Evolutionary conservation across 2,888 invertebrate species (phyloP).

Genomic region (Dicranocentrus wangi): DNA sequence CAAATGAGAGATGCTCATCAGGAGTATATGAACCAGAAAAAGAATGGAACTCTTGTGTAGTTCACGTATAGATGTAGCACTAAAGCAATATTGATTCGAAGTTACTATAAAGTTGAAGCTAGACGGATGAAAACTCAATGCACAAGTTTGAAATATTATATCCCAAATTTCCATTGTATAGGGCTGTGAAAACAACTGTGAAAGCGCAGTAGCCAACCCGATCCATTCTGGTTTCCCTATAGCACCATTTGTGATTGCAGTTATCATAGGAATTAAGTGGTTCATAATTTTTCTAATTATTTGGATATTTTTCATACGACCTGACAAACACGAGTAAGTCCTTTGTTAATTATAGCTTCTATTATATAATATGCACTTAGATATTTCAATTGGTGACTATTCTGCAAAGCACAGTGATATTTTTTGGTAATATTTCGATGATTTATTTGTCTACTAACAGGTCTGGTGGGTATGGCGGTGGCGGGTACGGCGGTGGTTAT

Average conservation of each 20-base stretch:
- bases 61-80: background rate
- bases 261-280: slow-evolving; percentile 67
- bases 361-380: background rate
- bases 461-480: background rate
- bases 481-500: slow-evolving; percentile 12
- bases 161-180: slow-evolving; percentile 21
- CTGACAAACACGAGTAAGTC: slow-evolving; percentile 37
- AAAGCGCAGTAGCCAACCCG: slow-evolving; percentile 40
- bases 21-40: background rate
- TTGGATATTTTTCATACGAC: slow-evolving; percentile 45
- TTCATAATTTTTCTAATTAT: slow-evolving; percentile 68
- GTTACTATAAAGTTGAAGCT: background rate
- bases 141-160: background rate
- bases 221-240: slow-evolving; percentile 66
- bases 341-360: background rate
- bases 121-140: background rate
- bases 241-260: slow-evolving; percentile 66
- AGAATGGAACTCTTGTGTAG: slow-evolving; percentile 3
- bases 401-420: too few relatives aligned
- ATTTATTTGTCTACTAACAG: too few relatives aligned
- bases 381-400: too few relatives aligned
- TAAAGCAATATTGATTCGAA: background rate
- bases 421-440: too few relatives aligned
- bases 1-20: slow-evolving; percentile 58
- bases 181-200: slow-evolving; percentile 61